Conservation (phyloP, 1,140 invertebrate species). For the Halictus rubicundus region DNA sequence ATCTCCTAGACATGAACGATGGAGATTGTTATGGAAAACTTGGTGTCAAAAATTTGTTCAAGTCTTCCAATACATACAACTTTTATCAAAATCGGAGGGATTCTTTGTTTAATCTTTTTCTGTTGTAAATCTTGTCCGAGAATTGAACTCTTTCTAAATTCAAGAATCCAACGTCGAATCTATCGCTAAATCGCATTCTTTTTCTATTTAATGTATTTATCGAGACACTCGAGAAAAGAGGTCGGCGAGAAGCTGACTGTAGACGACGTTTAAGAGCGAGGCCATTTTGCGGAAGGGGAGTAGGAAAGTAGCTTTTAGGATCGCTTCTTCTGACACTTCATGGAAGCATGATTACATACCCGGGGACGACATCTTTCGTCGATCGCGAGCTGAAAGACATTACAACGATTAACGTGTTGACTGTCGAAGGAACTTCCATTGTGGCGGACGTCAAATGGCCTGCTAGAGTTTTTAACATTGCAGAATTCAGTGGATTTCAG, state of each 20-base stretch:
- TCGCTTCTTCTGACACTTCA: conserved; percentile 2
- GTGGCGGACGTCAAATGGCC: neutral
- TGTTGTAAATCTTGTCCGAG: too few species aligned
- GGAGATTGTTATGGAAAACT: too few species aligned
- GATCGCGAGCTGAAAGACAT: neutral
- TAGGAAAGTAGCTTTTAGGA: conserved; percentile 1
- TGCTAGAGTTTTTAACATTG: neutral
- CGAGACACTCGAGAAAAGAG: neutral
- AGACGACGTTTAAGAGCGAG: neutral
- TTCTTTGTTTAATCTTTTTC: too few species aligned
- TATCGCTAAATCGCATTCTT: too few species aligned
- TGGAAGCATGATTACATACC: neutral
- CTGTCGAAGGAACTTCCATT: neutral
- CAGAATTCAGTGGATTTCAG: neutral
- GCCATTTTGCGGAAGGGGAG: neutral
- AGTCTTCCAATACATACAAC: too few species aligned
- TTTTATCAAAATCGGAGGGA: too few species aligned
- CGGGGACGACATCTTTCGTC: neutral
- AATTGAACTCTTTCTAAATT: too few species aligned
- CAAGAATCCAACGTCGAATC: too few species aligned
- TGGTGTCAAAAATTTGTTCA: too few species aligned
- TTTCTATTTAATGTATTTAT: too few species aligned
- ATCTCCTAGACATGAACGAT: too few species aligned
- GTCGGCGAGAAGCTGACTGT: neutral
- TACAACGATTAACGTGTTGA: neutral